Conservation (phyloP, 2,888 invertebrate species). For the Xylocampa areola region DNA sequence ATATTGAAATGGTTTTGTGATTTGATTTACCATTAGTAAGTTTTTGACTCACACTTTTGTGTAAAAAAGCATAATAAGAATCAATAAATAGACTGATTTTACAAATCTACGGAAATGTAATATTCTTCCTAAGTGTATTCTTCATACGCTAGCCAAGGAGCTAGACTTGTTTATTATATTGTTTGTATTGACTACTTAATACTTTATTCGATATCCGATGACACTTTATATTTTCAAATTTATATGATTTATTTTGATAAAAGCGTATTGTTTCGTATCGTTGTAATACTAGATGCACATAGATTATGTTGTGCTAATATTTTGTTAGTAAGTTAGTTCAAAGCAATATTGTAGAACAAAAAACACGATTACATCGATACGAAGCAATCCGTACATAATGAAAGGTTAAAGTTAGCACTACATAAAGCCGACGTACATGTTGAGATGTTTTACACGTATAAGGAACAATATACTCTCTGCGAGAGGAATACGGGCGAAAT, state of each 20-base stretch:
- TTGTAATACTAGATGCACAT: neutral
- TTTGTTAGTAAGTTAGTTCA: constrained; percentile 12
- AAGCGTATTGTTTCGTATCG: constrained; percentile 15
- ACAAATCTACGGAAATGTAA: constrained; percentile 7
- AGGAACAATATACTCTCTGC: no score
- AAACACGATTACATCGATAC: no score
- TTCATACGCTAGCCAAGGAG: neutral
- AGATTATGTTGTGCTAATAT: no score
- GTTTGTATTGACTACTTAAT: neutral
- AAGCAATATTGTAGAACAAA: no score
- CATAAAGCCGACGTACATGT: no score
- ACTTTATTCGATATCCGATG: no score
- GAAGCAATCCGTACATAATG: no score
- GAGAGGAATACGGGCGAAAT: no score
- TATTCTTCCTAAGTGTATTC: neutral
- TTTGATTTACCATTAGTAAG: neutral
- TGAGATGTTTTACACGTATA: no score
- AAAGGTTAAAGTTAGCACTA: no score
- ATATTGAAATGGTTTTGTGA: neutral
- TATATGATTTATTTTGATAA: no score
- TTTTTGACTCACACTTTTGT: constrained; percentile 21
- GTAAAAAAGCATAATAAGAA: constrained; percentile 41
- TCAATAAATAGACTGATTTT: constrained; percentile 39
- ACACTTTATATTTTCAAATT: no score
- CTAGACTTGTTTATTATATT: constrained; percentile 12